Evolutionary conservation across 2,888 invertebrate genomes (phyloP).

Genomic region (Smittia aterrima): DNA sequence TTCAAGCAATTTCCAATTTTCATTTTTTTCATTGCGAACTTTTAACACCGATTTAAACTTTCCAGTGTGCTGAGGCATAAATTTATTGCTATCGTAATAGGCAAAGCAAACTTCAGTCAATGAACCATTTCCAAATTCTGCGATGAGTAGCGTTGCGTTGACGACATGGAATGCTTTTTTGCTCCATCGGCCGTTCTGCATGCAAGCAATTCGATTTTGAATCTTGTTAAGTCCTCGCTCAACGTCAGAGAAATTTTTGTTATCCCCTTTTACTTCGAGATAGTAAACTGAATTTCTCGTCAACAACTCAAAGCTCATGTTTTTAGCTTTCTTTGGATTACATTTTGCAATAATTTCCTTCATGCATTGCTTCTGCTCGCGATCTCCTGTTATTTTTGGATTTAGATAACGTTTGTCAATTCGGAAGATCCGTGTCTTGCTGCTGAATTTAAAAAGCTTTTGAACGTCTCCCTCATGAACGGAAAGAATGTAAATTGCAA

Average conservation of each 20-base stretch:
- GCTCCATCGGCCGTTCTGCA: neutral
- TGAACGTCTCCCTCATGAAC: conserved; percentile 2
- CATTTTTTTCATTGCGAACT: neutral
- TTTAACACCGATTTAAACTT: too few relatives aligned
- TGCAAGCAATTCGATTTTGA: neutral
- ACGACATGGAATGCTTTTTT: neutral
- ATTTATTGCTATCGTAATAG: neutral
- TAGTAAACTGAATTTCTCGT: neutral
- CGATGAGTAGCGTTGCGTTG: neutral
- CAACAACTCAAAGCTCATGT: neutral
- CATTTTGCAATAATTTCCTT: neutral
- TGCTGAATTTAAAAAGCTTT: neutral
- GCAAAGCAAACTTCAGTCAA: neutral
- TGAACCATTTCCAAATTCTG: neutral
- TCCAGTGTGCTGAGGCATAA: neutral
- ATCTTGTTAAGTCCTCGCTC: neutral
- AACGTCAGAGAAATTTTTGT: neutral
- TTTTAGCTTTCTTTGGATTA: neutral
- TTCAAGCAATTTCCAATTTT: neutral
- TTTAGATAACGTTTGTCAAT: neutral
- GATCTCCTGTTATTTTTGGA: neutral
- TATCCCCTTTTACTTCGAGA: neutral
- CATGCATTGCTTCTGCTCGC: neutral
- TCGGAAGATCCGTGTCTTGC: neutral
- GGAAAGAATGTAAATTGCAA: neutral